These are phyloP conservation scores for Oceanodroma leucorhoa DNA, from an alignment of 2,797 vertebrate species.

Conservation along the genomic window DNA sequence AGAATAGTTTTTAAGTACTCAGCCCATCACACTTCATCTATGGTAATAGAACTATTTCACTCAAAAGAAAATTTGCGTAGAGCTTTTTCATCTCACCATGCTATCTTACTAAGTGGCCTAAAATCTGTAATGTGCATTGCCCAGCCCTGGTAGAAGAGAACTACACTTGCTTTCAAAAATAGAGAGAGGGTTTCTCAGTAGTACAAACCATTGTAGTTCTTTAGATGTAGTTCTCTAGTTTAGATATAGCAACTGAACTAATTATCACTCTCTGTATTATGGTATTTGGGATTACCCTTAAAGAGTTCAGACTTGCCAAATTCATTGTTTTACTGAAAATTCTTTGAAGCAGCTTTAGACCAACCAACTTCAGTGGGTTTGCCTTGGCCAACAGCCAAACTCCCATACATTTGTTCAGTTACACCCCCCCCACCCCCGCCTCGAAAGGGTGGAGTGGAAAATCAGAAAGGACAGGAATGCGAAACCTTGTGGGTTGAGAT, in stretches of 20 bases:
- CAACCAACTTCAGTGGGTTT: not conserved
- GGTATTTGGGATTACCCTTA: not conserved
- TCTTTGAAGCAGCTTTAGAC: not conserved
- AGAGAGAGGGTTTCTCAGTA: not conserved
- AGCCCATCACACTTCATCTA: not conserved
- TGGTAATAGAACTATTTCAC: not conserved
- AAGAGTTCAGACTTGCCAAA: not conserved
- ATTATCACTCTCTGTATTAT: not conserved
- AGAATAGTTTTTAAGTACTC: not conserved
- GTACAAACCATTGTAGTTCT: not conserved
- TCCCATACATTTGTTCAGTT: not conserved
- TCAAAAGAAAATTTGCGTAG: not conserved
- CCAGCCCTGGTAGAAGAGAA: not conserved
- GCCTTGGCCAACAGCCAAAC: not conserved
- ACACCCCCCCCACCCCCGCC: not conserved
- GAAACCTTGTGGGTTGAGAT: not conserved
- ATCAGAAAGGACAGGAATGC: not conserved
- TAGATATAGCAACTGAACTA: not conserved
- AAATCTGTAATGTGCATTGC: not conserved
- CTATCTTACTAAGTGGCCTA: not conserved
- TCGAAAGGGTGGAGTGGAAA: not conserved
- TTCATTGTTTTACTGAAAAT: not conserved
- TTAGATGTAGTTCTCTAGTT: not conserved
- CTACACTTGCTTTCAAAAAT: not conserved
- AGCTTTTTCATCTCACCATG: not conserved